phyloP scores from a whole-genome alignment of 1,140 invertebrate species.

The Diorhabda elongata region DNA sequence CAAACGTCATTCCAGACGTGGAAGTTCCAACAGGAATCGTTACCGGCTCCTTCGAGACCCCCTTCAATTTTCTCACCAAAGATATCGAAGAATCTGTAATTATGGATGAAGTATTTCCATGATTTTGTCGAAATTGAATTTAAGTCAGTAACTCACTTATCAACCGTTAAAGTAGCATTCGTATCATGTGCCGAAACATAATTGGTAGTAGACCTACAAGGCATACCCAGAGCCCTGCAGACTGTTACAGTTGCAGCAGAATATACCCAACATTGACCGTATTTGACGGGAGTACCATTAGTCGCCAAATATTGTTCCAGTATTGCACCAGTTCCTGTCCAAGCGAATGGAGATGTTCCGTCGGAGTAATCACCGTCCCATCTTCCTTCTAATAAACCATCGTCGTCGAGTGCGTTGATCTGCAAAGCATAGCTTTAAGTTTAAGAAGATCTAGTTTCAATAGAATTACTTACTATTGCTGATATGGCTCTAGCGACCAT shows the following conservation, averaged over 20 bases:
- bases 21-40: slow-evolving; percentile 71
- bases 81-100: slow-evolving; percentile 60
- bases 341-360: slow-evolving; percentile 61
- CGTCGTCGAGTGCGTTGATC: slow-evolving; percentile 60
- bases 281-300: slow-evolving; percentile 66
- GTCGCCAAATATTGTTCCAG: slow-evolving; percentile 62
- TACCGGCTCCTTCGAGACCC: slow-evolving; percentile 57
- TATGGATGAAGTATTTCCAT: slow-evolving; percentile 35
- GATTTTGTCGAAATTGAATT: no score
- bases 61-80: slow-evolving; percentile 60
- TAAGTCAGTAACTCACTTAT: slow-evolving; percentile 48
- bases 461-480: slow-evolving; percentile 56
- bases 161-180: slow-evolving; percentile 65
- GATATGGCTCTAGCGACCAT: slow-evolving; percentile 66
- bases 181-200: slow-evolving; percentile 76
- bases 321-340: slow-evolving; percentile 68
- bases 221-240: slow-evolving; percentile 60
- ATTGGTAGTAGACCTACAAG: slow-evolving; percentile 70
- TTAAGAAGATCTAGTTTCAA: background rate
- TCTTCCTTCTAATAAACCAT: slow-evolving; percentile 65
- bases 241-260: slow-evolving; percentile 67
- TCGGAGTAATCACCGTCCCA: slow-evolving; percentile 71
- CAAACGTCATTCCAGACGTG: slow-evolving; percentile 84
- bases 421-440: slow-evolving; percentile 35
- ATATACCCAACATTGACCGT: slow-evolving; percentile 81